Evolutionary conservation across 1,140 invertebrate genomes (phyloP), one percentile per base, ranked within the genome.

Genomic region (Aethina tumida): DNA sequence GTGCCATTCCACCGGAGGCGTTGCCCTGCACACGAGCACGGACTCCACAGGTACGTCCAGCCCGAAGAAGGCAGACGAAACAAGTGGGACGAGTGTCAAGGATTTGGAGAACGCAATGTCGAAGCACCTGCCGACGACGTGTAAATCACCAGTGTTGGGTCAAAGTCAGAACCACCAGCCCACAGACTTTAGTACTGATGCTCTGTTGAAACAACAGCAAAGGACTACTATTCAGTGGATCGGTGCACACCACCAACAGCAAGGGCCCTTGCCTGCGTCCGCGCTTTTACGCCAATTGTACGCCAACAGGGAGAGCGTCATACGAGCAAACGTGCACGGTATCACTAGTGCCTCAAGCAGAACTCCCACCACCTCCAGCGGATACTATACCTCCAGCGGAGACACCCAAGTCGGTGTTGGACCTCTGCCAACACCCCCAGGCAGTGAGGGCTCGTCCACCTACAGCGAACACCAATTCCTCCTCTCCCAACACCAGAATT

Each of bases 41-140:
- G 62, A 57, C 21, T 45, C 55, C 34, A 50, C 50, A 28, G 50
- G 40, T 28, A 67, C 37, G 56, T n/a, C n/a, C n/a, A 69, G 65
- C 51, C 69, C 68, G 0, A 71, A 71, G 45, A 59, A 56, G 43
- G 45, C 48, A 14, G 53, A 59, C 31, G 52, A 58, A 40, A 39
- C 41, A 36, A 40, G 43, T 4, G 69, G 66, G 2, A 74, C 80
- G 2, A 83, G 84, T 0, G 87, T 92, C 0, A 89, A 91, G 59
- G 90, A 95, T 52, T 66, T 95, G 42, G 91, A 97, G 62, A 88
- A 93, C 52, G 90, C 88, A 8, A 97, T 95, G 91, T 93, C 91
- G 13, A 92, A 94, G 58, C 91, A 96, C 66, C 65, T 95, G 24
- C 90, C 91, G 0, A 70, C 74, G 47, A 70, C 74, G 47, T 74